These are phyloP conservation scores for Macroramphosus scolopax DNA, from an alignment of 2,797 vertebrate species.

Conservation along the genomic window DNA sequence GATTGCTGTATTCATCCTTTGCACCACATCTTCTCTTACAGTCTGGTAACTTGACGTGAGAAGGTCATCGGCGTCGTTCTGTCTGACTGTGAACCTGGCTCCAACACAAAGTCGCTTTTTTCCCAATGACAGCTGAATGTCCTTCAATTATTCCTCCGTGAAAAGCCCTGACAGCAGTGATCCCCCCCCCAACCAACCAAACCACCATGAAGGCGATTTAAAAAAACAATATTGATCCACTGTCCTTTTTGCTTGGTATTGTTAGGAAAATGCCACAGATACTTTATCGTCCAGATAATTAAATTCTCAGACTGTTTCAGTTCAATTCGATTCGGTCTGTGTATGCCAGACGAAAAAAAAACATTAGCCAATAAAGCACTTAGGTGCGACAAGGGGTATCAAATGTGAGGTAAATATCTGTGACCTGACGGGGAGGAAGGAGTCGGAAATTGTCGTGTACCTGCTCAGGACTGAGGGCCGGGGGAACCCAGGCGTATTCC, in stretches of 20 bases:
- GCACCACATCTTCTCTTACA: slow-evolving; percentile 11
- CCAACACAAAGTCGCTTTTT: slow-evolving; percentile 10
- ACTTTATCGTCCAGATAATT: slow-evolving; percentile 35
- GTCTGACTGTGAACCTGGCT: slow-evolving; percentile 32
- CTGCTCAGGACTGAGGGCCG: slow-evolving; percentile 96
- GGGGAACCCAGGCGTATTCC: slow-evolving; percentile 95
- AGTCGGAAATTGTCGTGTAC: slow-evolving; percentile 67
- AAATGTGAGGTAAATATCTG: slow-evolving; percentile 3
- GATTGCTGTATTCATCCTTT: slow-evolving; percentile 8
- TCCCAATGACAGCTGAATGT: slow-evolving; percentile 49
- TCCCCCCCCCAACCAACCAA: slow-evolving; percentile 28
- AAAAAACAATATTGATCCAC: slow-evolving; percentile 20
- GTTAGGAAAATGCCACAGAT: slow-evolving; percentile 25
- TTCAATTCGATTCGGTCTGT: slow-evolving; percentile 30
- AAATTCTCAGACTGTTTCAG: slow-evolving; percentile 21
- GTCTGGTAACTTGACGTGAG: too few species aligned
- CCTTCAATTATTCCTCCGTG: slow-evolving; percentile 44
- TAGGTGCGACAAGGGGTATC: neutral
- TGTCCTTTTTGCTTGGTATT: slow-evolving; percentile 29
- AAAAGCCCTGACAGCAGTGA: slow-evolving; percentile 40
- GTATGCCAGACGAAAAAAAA: slow-evolving; percentile 12
- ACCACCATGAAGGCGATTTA: slow-evolving; percentile 36
- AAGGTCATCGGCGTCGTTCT: slow-evolving; percentile 34
- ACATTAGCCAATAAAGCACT: slow-evolving; percentile 17
- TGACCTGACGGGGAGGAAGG: neutral